Evolutionary conservation across 2,113 vertebrate species (phyloP), one percentile per base, ranked within the genome.

Genomic region (Vulpes vulpes): DNA sequence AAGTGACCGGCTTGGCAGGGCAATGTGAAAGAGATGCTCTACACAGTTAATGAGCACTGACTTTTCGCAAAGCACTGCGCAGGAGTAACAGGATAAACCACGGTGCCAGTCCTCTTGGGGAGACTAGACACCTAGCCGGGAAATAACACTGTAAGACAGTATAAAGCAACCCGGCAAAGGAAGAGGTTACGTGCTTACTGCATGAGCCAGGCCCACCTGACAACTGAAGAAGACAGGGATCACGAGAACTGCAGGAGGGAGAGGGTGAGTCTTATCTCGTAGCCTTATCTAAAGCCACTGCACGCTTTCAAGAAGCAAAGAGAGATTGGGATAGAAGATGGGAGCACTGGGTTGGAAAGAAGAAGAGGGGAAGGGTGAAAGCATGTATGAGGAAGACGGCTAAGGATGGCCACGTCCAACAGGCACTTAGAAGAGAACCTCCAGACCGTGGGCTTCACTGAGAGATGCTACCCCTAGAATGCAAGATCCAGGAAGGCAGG

Each of bases 301-400:
- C 8, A 90, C 64, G 23, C 79, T 89, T 89, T 79, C 59, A 62
- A 59, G 15, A 69, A 53, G 74, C 57, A 94, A 25, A 91, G 23
- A 85, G 8, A 93, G 59, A 15, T 0, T 12, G 20, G 14, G 38
- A 64, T 4, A 11, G 30, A 89, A 16, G 11, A n/a, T 11, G 10
- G 19, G 59, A 53, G 20, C 43, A 16, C 0, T 10, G 9, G 38
- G 16, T 2, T 1, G 30, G 22, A 4, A 49, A 11, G n/a, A 49
- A 11, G n/a, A 78, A 11, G 25, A 17, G 3, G 7, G 57, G 8
- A 10, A 51, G 11, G 27, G 8, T 22, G 25, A 82, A 20, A 10
- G 11, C 7, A 73, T 16, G 79, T 4, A 11, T 4, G 69, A 73
- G 49, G 25, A 32, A 91, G 0, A 84, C 15, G 82, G 23, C 38